Evolutionary conservation across 2,888 invertebrate species (phyloP).

Genomic region (Meteorus cinctellus): DNA sequence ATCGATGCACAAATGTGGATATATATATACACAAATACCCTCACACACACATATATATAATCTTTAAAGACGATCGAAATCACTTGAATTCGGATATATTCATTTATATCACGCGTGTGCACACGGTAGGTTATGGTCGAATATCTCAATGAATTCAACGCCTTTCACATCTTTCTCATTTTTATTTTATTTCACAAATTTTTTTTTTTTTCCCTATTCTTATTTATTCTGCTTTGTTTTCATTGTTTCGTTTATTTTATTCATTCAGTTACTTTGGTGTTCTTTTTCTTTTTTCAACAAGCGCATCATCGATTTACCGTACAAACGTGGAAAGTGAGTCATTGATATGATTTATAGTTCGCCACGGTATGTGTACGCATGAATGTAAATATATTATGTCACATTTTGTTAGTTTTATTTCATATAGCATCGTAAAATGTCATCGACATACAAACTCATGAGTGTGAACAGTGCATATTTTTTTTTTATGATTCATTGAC

Average conservation of each 20-base stretch:
- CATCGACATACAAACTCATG: not conserved
- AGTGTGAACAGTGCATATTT: not conserved
- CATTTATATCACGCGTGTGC: constrained; percentile 20
- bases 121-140: constrained; percentile 51
- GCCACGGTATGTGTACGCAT: no score
- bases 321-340: not conserved
- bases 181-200: constrained; percentile 1
- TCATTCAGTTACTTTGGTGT: not conserved
- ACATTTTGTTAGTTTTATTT: no score
- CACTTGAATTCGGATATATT: constrained; percentile 36
- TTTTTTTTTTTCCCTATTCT: not conserved
- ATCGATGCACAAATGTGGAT: constrained; percentile 46
- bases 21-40: constrained; percentile 14
- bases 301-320: not conserved
- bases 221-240: constrained; percentile 5
- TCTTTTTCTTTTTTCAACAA: not conserved
- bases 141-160: constrained; percentile 41
- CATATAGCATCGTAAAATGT: not conserved
- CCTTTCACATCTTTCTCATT: constrained; percentile 12
- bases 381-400: no score
- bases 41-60: constrained; percentile 22
- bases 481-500: not conserved
- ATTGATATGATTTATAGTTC: no score
- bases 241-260: not conserved
- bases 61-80: constrained; percentile 33